These are phyloP conservation scores for Hormaphis cornu DNA, from an alignment of 1,140 invertebrate genomes.

Conservation along the genomic window DNA sequence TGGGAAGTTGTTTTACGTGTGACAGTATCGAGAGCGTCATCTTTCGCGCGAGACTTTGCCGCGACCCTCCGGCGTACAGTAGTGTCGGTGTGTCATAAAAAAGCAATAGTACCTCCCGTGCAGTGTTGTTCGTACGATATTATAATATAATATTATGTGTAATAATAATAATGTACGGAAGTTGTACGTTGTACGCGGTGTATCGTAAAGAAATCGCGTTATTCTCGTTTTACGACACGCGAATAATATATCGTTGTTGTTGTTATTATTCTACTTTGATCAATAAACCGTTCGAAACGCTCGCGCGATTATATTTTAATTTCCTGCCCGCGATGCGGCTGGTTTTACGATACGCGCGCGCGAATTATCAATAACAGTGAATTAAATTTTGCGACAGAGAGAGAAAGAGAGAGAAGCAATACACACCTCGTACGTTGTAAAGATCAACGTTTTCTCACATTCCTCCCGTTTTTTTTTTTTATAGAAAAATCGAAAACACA, in stretches of 20 bases:
- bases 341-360: too few relatives aligned
- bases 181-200: not conserved
- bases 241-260: too few relatives aligned
- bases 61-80: not conserved
- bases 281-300: slow-evolving; percentile 18
- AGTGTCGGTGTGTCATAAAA: slow-evolving; percentile 14
- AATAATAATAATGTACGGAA: not conserved
- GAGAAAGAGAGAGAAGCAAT: too few relatives aligned
- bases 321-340: not conserved
- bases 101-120: slow-evolving; percentile 9
- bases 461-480: not conserved
- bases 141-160: too few relatives aligned
- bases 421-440: not conserved
- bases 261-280: slow-evolving; percentile 25
- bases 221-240: slow-evolving; percentile 22
- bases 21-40: too few relatives aligned
- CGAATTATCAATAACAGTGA: slow-evolving; percentile 11
- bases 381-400: slow-evolving; percentile 17
- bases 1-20: too few relatives aligned
- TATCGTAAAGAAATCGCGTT: slow-evolving; percentile 22
- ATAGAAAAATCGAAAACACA: too few relatives aligned
- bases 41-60: too few relatives aligned
- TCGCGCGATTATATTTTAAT: slow-evolving; percentile 25
- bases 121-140: too few relatives aligned
- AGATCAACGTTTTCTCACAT: slow-evolving; percentile 12